Evolutionary conservation across 2,888 invertebrate genomes (phyloP).

Genomic region (Spisula solida): DNA sequence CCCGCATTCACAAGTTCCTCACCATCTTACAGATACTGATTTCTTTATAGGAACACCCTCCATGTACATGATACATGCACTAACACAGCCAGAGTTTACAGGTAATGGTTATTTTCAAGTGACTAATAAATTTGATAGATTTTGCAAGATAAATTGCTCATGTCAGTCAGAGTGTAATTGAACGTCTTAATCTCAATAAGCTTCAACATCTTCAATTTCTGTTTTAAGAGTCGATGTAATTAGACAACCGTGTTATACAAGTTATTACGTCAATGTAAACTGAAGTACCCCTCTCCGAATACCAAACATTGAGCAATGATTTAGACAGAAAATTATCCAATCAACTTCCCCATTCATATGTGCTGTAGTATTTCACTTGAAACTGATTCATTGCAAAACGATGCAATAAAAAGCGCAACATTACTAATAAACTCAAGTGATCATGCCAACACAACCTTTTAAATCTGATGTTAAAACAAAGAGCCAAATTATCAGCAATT

Average conservation of each 20-base stretch:
- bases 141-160: background rate
- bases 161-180: background rate
- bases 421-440: background rate
- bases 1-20: background rate
- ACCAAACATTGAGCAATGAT: slow-evolving; percentile 11
- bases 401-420: slow-evolving; percentile 5
- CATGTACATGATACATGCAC: background rate
- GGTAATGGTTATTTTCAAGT: background rate
- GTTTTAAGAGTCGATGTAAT: background rate
- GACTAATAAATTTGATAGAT: background rate
- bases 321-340: background rate
- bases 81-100: background rate
- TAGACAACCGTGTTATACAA: background rate
- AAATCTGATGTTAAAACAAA: slow-evolving; percentile 13
- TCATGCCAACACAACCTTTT: background rate
- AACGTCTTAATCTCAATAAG: slow-evolving; percentile 7
- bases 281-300: background rate
- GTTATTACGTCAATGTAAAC: background rate
- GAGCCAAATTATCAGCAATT: slow-evolving; percentile 8
- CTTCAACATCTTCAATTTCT: background rate
- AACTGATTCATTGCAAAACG: slow-evolving; percentile 9
- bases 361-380: background rate
- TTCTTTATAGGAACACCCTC: background rate
- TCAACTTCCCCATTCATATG: background rate
- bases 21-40: background rate